Percentiles rank a stretch among this genome's conserved stretches.
Evolutionary conservation across 2,113 vertebrate genomes (phyloP).

Genomic region (Pterocles burchelli): DNA sequence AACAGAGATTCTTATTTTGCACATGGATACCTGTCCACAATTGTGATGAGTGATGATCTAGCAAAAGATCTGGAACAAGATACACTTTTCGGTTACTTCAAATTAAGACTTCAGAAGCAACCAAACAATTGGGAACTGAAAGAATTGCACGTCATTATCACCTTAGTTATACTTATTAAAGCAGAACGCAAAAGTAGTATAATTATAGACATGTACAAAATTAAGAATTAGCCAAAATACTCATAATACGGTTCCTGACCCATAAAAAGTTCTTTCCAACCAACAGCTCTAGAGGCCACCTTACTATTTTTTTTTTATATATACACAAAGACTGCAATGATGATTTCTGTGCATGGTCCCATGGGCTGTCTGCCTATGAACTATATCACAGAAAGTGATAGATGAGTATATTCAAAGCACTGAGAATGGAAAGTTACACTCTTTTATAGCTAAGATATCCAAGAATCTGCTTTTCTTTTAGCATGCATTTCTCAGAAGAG

Average conservation of each 20-base stretch:
- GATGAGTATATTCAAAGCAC: not conserved
- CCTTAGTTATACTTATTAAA: not conserved
- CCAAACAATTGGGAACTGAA: not conserved
- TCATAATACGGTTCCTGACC: not conserved
- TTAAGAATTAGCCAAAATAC: not conserved
- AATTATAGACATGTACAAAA: not conserved
- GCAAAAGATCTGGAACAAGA: not conserved
- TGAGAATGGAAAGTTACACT: not conserved
- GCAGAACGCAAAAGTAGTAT: not conserved
- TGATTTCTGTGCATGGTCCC: not conserved
- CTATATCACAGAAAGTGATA: not conserved
- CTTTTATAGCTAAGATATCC: not conserved
- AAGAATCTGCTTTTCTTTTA: not conserved
- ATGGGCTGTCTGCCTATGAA: not conserved
- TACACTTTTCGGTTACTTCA: not conserved
- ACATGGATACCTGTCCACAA: not conserved
- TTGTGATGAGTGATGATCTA: not conserved
- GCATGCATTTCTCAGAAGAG: not conserved
- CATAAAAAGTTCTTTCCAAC: not conserved
- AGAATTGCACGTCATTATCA: not conserved
- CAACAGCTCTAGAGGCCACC: not conserved
- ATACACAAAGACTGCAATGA: not conserved
- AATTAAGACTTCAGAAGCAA: not conserved
- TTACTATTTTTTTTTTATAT: not conserved
- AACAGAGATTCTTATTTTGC: not conserved